A percentile compares a stretch with the other conserved stretches of the same genome.
phyloP scores from a whole-genome alignment of 2,797 vertebrate species.

The Coluber constrictor region DNA sequence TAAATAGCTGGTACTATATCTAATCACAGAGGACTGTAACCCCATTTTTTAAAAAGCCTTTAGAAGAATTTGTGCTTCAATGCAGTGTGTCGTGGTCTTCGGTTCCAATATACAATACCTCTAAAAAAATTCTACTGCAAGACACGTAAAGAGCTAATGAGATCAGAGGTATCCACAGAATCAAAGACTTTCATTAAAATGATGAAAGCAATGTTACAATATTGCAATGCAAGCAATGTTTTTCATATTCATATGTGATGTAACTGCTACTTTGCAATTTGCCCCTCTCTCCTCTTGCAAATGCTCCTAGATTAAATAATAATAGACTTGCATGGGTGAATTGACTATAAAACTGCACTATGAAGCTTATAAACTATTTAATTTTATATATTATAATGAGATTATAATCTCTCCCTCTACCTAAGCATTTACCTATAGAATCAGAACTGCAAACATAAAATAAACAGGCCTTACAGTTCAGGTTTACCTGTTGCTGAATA shows the following conservation, averaged over 20 bases:
- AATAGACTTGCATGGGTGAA: neutral
- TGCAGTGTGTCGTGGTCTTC: neutral
- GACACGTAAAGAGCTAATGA: neutral
- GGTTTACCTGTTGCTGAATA: constrained; percentile 51
- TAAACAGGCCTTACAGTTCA: constrained; percentile 22
- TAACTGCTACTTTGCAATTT: neutral
- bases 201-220: neutral
- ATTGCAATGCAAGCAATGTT: neutral
- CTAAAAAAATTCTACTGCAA: neutral
- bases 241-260: neutral
- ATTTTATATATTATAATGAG: constrained; percentile 22
- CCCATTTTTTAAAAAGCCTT: neutral
- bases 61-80: neutral
- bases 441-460: constrained; percentile 32
- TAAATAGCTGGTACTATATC: neutral
- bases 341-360: neutral
- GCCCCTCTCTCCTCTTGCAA: neutral
- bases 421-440: constrained; percentile 24
- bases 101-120: neutral
- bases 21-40: neutral
- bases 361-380: constrained; percentile 16
- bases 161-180: neutral
- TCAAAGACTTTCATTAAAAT: neutral
- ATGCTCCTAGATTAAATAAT: neutral
- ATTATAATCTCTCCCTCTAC: neutral